Conservation (phyloP, 2,113 vertebrate species). For the Bujurquina vittata region DNA sequence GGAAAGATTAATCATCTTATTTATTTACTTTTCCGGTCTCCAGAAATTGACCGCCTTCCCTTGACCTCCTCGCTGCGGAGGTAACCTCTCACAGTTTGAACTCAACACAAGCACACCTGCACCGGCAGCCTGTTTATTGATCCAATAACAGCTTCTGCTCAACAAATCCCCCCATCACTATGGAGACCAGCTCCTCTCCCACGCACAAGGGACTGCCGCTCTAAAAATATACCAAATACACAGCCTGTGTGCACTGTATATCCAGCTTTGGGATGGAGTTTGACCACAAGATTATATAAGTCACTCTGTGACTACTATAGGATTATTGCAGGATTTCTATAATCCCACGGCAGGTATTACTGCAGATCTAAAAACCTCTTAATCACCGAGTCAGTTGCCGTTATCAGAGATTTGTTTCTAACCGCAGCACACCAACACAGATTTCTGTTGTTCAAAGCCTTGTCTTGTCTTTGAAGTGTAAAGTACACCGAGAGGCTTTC, state of each 20-base stretch:
- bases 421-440: not conserved
- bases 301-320: not conserved
- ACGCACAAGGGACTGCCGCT: not conserved
- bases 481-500: not conserved
- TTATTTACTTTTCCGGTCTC: not conserved
- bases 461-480: not conserved
- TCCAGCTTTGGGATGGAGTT: not conserved
- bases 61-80: not conserved
- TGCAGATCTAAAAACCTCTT: not conserved
- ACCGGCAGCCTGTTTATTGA: not conserved
- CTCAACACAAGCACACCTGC: not conserved
- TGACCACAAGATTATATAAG: constrained; percentile 20
- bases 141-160: not conserved
- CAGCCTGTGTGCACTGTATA: not conserved
- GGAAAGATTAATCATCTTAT: not conserved
- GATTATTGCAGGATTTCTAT: constrained; percentile 26
- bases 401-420: not conserved
- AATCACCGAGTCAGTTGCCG: not conserved
- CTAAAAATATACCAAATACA: constrained; percentile 15
- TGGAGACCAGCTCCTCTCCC: constrained; percentile 27
- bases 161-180: constrained; percentile 8
- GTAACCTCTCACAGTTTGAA: not conserved
- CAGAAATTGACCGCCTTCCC: not conserved
- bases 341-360: constrained; percentile 14
- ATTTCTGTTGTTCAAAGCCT: not conserved